phyloP scores from a whole-genome alignment of 2,113 vertebrate species.

The Crocuta crocuta region DNA sequence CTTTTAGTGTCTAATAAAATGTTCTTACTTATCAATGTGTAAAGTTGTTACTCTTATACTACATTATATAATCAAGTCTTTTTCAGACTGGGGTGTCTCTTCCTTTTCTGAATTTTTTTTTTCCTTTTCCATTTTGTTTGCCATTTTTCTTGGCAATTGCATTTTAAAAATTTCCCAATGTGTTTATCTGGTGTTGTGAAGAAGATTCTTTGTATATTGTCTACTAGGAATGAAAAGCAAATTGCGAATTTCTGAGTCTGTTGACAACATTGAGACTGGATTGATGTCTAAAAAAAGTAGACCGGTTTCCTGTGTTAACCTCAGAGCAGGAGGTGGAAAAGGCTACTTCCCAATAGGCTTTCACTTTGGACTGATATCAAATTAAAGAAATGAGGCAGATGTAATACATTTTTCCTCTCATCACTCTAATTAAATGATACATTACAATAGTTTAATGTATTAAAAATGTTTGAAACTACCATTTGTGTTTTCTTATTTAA shows the following conservation, averaged over 20 bases:
- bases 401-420: neutral
- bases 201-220: conserved; percentile 64
- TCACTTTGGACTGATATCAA: neutral
- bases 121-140: conserved; percentile 48
- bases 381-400: neutral
- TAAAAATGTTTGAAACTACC: neutral
- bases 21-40: neutral
- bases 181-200: conserved; percentile 62
- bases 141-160: conserved; percentile 65
- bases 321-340: conserved; percentile 60
- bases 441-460: neutral
- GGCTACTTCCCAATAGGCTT: conserved; percentile 50
- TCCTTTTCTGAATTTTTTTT: neutral
- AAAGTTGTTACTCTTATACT: neutral
- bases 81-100: neutral
- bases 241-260: conserved; percentile 55
- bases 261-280: conserved; percentile 53
- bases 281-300: conserved; percentile 65
- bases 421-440: neutral
- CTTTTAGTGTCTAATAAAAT: neutral
- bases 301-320: conserved; percentile 72
- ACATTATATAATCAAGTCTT: neutral
- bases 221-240: conserved; percentile 60
- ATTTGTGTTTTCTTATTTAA: conserved; percentile 36
- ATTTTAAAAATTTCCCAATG: conserved; percentile 46